Conservation (phyloP, 2,888 invertebrate species). For the Noctua janthe region DNA sequence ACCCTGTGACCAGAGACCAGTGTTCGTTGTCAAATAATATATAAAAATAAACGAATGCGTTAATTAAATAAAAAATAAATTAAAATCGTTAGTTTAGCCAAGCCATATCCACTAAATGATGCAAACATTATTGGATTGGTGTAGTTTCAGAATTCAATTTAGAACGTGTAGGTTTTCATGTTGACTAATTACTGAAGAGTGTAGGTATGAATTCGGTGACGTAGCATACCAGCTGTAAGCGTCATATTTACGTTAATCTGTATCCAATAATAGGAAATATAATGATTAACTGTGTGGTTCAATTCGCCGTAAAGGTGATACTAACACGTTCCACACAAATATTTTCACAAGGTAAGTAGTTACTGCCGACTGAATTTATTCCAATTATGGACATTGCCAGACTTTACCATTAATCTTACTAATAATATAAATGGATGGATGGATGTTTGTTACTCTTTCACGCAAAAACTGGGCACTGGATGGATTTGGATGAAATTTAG, state of each 20-base stretch:
- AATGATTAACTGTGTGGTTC: slow-evolving; percentile 9
- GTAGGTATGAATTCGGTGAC: slow-evolving; percentile 11
- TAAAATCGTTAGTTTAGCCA: background rate
- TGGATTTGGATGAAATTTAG: too few relatives aligned
- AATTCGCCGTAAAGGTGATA: background rate
- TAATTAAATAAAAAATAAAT: too few relatives aligned
- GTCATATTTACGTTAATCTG: slow-evolving; percentile 44
- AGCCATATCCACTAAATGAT: background rate
- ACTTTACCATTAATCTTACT: background rate
- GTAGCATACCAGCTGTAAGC: slow-evolving; percentile 3
- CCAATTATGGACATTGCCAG: background rate
- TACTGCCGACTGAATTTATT: background rate
- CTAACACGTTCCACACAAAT: background rate
- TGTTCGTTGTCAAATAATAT: background rate
- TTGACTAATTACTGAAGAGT: slow-evolving; percentile 18
- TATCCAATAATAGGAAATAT: slow-evolving; percentile 30
- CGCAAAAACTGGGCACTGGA: too few relatives aligned
- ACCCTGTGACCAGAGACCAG: background rate
- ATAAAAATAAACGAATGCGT: background rate
- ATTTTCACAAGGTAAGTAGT: background rate
- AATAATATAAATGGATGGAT: too few relatives aligned
- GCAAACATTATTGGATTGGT: background rate
- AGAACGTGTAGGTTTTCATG: slow-evolving; percentile 22
- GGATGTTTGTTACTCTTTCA: too few relatives aligned
- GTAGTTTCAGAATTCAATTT: slow-evolving; percentile 4